These are phyloP conservation scores for Hydropotes inermis DNA, from an alignment of 2,113 vertebrate genomes.

Conservation along the genomic window DNA sequence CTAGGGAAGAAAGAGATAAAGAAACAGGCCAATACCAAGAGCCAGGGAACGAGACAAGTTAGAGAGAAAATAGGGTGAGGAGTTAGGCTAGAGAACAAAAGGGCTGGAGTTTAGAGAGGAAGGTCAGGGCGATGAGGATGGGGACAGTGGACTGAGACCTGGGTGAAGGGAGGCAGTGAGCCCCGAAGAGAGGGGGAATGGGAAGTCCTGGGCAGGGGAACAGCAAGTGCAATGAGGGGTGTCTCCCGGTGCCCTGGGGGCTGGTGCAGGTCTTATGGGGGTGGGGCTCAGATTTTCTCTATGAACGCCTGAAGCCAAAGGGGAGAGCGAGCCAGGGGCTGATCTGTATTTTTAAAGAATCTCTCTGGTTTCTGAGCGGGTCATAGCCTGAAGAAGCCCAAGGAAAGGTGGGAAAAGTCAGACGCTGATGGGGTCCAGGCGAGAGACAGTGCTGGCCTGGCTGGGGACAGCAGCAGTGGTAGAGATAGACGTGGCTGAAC, in stretches of 20 bases:
- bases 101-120: not conserved
- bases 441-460: not conserved
- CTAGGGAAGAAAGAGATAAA: not conserved
- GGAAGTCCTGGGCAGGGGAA: not conserved
- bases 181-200: not conserved
- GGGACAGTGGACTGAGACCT: accelerated
- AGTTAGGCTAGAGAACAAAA: not conserved
- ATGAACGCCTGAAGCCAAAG: accelerated
- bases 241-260: accelerated
- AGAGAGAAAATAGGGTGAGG: not conserved
- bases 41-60: not conserved
- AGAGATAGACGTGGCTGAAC: not conserved
- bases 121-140: not conserved
- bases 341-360: not conserved
- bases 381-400: not conserved
- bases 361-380: not conserved
- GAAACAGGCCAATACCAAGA: too few species aligned
- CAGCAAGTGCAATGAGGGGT: not conserved
- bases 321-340: not conserved
- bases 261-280: not conserved
- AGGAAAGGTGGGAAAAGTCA: not conserved
- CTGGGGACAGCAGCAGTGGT: accelerated
- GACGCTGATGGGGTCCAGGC: not conserved
- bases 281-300: not conserved
- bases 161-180: not conserved